Evolutionary conservation across 1,140 invertebrate genomes (phyloP), one percentile per base, ranked within the genome.

Genomic region (Drosophila oshimai): DNA sequence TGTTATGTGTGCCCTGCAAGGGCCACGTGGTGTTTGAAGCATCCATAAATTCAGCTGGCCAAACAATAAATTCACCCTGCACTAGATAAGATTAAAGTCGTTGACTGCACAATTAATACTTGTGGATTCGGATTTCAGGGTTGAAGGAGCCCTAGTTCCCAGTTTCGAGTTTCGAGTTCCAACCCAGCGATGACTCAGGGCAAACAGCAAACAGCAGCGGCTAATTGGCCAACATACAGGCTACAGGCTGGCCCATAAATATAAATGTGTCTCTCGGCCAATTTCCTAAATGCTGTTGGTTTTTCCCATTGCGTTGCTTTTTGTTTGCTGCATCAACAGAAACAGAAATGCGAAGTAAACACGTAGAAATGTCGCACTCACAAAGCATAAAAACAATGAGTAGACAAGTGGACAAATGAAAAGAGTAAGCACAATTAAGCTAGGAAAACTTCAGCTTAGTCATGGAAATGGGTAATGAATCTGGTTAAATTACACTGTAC

Each of bases 281-380:
- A 78, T 83, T 84, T 78, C 54, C 78, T 65, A 84, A 83, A 83
- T 78, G 28, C 51, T 64, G 15, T 64, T 60, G 61, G 46, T 45
- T 71, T 50, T 67, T 24, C 53, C 46, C 28, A 57, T 53, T 57
- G 46, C 53, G 53, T 50, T 22, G 53, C 28, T 57, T 57, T 57
- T 22, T 57, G 46, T 57, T 57, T 57, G 46, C 53, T 57, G 53
- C 53, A 57, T 50, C 53, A 57, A 57, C 53, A 57, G 3, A 33
- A 55, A 53, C 51, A 17, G 17, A 51, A 57, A 33, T 24, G 46
- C 53, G 53, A 55, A 51, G n/a, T n/a, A 31, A 50, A 55, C 17
- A 55, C 26, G 9, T 28, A 54, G 46, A 55, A 55, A 17, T 6
- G n/a, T 10, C 18, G 46, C 17, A 33, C 46, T 31, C 5, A 24